A percentile compares a stretch with the other conserved stretches of the same genome.
phyloP scores from a whole-genome alignment of 2,113 vertebrate genomes.

The Sclerurus mexicanus region DNA sequence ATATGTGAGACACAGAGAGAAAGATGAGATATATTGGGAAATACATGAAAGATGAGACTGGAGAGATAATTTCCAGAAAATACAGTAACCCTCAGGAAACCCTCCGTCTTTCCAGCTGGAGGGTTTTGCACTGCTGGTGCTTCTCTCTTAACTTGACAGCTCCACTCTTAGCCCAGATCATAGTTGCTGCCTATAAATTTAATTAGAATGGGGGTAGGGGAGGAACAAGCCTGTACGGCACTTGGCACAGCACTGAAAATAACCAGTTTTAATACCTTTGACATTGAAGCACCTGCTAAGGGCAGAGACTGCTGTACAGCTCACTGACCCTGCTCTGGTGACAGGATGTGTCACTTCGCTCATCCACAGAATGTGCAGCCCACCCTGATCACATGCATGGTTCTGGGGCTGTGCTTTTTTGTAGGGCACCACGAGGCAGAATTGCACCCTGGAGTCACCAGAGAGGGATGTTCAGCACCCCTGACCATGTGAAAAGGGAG shows the following conservation, averaged over 20 bases:
- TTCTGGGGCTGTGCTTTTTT: not conserved
- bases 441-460: not conserved
- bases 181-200: conserved; percentile 17
- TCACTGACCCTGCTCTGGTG: not conserved
- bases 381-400: accelerated
- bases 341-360: not conserved
- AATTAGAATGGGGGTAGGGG: conserved; percentile 24
- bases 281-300: conserved; percentile 51
- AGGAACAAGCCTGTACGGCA: not conserved
- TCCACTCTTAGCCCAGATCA: not conserved
- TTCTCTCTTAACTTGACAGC: conserved; percentile 5
- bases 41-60: not conserved
- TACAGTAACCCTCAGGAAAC: not conserved
- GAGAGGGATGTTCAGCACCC: not conserved
- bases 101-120: conserved; percentile 45
- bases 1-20: not conserved
- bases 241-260: conserved; percentile 18
- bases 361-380: not conserved
- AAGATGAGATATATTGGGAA: conserved; percentile 11
- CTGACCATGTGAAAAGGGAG: not conserved
- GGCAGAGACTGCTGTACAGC: not conserved
- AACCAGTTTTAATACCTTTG: conserved; percentile 38
- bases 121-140: not conserved
- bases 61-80: conserved; percentile 26
- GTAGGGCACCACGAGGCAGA: not conserved